Evolutionary conservation across 2,888 invertebrate species (phyloP), one percentile per base, ranked within the genome.

Genomic region (Carterocephalus palaemon): DNA sequence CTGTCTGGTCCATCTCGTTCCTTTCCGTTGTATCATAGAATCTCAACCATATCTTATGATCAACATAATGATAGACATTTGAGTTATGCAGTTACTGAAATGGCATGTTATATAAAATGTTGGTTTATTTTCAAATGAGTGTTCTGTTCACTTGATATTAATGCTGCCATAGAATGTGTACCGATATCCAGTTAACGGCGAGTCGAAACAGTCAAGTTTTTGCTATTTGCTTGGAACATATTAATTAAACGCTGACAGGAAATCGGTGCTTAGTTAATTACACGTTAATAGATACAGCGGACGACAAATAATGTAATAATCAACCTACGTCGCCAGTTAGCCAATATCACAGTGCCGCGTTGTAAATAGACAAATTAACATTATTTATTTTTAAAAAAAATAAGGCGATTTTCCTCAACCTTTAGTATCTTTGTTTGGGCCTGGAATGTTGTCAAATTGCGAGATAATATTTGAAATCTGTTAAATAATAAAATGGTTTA

Each of bases 1-100:
- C 62, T 62, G 76, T 80, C 78, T 76, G 62, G 75, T 81, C 81
- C 79, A 83, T 83, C 81, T 78, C 68, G 60, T 62, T 62, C 60
- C 58, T 56, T 62, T 59, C 68, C 60, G 62, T 64, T 67, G 62
- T 65, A 56, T 61, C 50, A 64, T 64, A 67, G 74, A 75, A 75
- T 74, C 72, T 77, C 74, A 68, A 48, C 45, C 47, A 45, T 52
- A 45, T 24, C 12, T 28, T 12, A 16, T 32, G 19, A n/a, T 29
- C 29, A 4, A 3, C 19, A 19, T 19, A 19, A 4, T 4, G 19
- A 19, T 6, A 47, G 47, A 34, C n/a, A 24, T 39, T 23, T n/a
- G n/a, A n/a, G n/a, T n/a, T n/a, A n/a, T n/a, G n/a, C n/a, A n/a
- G 8, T 17, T 37, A 17, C 24, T 7, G 15, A 28, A 8, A 19